phyloP scores from a whole-genome alignment of 2,888 invertebrate genomes.

The Cantharis flavilabris region DNA sequence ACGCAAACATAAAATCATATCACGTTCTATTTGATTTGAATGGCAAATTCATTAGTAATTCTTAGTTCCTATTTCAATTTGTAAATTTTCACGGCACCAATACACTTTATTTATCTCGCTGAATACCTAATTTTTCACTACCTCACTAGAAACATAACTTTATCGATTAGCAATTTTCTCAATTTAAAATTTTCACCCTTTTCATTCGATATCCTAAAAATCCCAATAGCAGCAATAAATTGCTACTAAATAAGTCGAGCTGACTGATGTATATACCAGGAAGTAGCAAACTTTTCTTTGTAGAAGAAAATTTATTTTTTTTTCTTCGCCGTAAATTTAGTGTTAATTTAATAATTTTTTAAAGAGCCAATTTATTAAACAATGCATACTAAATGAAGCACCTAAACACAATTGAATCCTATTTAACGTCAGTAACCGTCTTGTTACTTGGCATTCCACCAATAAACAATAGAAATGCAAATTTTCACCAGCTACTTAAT shows the following conservation, averaged over 20 bases:
- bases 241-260: conserved; percentile 2
- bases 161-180: conserved; percentile 4
- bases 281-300: neutral
- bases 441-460: conserved; percentile 19
- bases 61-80: conserved; percentile 18
- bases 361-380: neutral
- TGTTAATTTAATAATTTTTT: neutral
- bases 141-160: neutral
- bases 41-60: conserved; percentile 19
- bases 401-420: conserved; percentile 15
- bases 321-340: neutral
- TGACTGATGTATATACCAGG: neutral
- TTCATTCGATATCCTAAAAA: neutral
- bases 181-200: neutral
- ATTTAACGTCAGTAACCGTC: conserved; percentile 19
- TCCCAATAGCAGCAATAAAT: neutral
- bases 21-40: conserved; percentile 23
- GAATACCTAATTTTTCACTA: too few species aligned
- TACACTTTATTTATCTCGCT: conserved; percentile 2
- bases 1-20: conserved; percentile 18
- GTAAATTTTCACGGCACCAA: conserved; percentile 15
- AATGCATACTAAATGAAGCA: conserved; percentile 22
- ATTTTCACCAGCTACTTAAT: conserved; percentile 25
- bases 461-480: conserved; percentile 22
- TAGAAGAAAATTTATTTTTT: neutral